Evolutionary conservation across 1,140 invertebrate genomes (phyloP), one percentile per base, ranked within the genome.

Genomic region (Drosophila repleta): DNA sequence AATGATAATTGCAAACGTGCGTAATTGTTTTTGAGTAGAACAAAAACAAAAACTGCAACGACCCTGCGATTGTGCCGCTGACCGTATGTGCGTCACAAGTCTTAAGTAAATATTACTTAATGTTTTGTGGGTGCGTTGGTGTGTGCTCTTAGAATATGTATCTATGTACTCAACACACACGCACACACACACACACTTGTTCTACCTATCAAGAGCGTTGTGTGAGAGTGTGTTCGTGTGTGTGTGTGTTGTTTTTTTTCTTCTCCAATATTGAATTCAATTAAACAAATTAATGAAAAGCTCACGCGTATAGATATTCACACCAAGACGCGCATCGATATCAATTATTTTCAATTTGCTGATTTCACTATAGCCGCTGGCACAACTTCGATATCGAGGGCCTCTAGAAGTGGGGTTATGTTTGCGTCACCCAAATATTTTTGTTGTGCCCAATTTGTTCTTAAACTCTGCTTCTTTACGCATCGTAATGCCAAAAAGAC

Each of bases 341-440:
- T 78, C 79, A 87, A 87, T 87, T 87, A 84, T 87, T 79, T 70
- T 82, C 69, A 85, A 85, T 85, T 85, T 79, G 75, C 70, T 70
- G 64, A 78, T 77, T 81, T 76, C 68, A 64, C 58, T 62, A 63
- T 66, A 57, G 61, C 35, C 60, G 24, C 32, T 13, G 17, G 49
- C 18, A 6, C 26, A 32, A 24, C 15, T 57, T 65, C 68, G 57
- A 65, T 56, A 56, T 29, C 7, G 51, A 48, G 37, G 18, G 37
- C 53, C 55, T 45, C 11, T 49, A 63, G 63, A 87, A 87, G 82
- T 87, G 61, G 83, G 82, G 82, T 87, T 87, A 87, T 87, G 82
- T 87, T 87, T 87, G 82, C 82, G 78, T 87, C 82, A 87, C 82
- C 78, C 72, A 87, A 82, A 87, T 88, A 82, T 67, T 69, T 69